phyloP scores from a whole-genome alignment of 2,888 invertebrate species.

The Eurois occulta region DNA sequence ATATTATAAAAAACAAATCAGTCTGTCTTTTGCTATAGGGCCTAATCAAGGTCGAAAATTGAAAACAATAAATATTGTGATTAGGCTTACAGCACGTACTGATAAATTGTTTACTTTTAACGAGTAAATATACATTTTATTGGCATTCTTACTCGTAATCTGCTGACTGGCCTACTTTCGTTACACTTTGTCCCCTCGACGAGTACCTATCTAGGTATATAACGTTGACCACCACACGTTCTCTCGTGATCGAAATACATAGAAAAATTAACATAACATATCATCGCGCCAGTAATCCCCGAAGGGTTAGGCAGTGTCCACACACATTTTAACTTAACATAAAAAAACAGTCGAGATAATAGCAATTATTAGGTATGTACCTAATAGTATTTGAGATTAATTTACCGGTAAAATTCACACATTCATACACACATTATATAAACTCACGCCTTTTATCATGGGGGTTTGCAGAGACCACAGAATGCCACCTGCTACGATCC shows the following conservation, averaged over 20 bases:
- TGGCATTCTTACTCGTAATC: not conserved
- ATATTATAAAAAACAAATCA: not conserved
- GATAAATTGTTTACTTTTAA: constrained; percentile 11
- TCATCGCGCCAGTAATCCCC: not conserved
- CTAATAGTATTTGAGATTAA: not conserved
- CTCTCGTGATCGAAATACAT: not conserved
- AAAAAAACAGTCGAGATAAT: not conserved
- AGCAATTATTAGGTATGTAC: not conserved
- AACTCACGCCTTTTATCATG: not conserved
- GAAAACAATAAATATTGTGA: not conserved
- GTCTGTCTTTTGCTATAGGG: not conserved
- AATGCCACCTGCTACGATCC: not conserved
- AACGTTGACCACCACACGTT: not conserved
- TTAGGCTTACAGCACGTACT: not conserved
- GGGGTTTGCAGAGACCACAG: not conserved
- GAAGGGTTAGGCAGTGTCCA: not conserved
- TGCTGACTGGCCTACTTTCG: not conserved
- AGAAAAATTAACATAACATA: not conserved
- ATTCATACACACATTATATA: not conserved
- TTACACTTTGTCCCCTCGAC: not conserved
- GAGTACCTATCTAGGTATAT: not conserved
- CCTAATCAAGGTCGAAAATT: not conserved
- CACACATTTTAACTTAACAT: not conserved
- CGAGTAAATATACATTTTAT: not conserved
- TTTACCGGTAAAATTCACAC: not conserved